Evolutionary conservation across 1,140 invertebrate genomes (phyloP).

Genomic region (Achatina immaculata): DNA sequence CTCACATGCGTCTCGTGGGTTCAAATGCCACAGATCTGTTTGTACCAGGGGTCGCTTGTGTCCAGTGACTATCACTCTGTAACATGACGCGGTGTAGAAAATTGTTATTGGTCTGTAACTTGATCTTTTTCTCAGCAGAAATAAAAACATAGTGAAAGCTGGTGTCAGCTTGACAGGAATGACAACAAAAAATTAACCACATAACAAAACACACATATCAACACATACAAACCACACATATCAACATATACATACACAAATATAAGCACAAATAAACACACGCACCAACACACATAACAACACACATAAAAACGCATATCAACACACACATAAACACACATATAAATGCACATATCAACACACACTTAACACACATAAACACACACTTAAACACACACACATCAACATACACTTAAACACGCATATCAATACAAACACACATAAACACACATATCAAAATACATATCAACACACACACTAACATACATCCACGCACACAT

Average conservation of each 20-base stretch:
- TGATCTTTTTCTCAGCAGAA: not conserved
- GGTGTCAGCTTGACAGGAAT: not conserved
- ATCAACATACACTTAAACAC: too few species aligned
- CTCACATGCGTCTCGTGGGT: conserved; percentile 79
- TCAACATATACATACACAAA: not conserved
- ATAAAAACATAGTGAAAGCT: not conserved
- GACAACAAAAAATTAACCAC: not conserved
- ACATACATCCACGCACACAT: conserved; percentile 18
- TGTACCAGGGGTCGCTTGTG: conserved; percentile 46
- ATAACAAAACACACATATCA: not conserved
- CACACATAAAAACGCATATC: too few species aligned
- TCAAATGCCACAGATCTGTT: conserved; percentile 51
- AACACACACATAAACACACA: too few species aligned
- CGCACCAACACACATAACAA: too few species aligned
- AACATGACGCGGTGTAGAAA: too few species aligned
- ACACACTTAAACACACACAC: too few species aligned
- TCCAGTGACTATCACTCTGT: conserved; percentile 47
- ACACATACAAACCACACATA: conserved; percentile 16
- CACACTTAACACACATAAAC: too few species aligned
- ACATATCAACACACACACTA: not conserved
- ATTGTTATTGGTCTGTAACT: not conserved
- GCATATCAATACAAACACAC: too few species aligned
- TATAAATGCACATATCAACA: too few species aligned
- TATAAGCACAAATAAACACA: too few species aligned
- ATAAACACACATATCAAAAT: too few species aligned